These are phyloP conservation scores for Lasioglossum marginatum DNA, from an alignment of 2,888 invertebrate species.

Conservation along the genomic window DNA sequence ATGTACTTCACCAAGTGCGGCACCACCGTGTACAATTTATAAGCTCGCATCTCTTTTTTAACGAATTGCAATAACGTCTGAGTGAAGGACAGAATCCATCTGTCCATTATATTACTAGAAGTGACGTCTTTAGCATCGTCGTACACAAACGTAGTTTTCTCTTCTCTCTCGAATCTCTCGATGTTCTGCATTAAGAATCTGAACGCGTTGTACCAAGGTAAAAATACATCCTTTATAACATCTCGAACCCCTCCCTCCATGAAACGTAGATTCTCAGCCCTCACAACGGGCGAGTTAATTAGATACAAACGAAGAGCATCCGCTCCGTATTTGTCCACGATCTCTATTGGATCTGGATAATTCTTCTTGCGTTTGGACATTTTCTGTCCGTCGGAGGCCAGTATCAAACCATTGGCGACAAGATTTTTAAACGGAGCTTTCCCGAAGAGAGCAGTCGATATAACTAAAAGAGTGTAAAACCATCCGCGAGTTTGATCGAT, in stretches of 20 bases:
- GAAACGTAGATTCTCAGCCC: conserved; percentile 97
- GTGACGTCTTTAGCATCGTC: conserved; percentile 76
- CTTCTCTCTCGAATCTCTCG: conserved; percentile 91
- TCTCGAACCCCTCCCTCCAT: conserved; percentile 99
- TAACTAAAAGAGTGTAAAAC: conserved; percentile 99
- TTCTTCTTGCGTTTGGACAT: conserved; percentile 99
- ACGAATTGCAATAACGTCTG: conserved; percentile 96
- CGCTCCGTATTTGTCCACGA: conserved; percentile 97
- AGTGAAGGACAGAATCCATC: conserved; percentile 98
- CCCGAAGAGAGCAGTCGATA: conserved; percentile 97
- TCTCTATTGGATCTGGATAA: conserved; percentile 97
- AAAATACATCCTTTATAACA: conserved; percentile 97
- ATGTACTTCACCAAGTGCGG: conserved; percentile 97
- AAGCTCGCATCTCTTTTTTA: conserved; percentile 96
- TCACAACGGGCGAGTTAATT: conserved; percentile 98
- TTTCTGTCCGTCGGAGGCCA: conserved; percentile 99
- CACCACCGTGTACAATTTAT: conserved; percentile 97
- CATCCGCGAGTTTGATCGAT: conserved; percentile 99
- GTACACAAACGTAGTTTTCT: conserved; percentile 84
- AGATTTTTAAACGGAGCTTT: conserved; percentile 99
- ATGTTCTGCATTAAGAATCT: conserved; percentile 98
- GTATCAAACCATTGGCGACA: conserved; percentile 97
- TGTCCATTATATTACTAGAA: conserved; percentile 94
- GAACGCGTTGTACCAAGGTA: conserved; percentile 98
- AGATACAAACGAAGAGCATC: conserved; percentile 98